Base-by-base conservation (phyloP, 2,888 invertebrate genomes). In the Tenthredo mesomela region DNA sequence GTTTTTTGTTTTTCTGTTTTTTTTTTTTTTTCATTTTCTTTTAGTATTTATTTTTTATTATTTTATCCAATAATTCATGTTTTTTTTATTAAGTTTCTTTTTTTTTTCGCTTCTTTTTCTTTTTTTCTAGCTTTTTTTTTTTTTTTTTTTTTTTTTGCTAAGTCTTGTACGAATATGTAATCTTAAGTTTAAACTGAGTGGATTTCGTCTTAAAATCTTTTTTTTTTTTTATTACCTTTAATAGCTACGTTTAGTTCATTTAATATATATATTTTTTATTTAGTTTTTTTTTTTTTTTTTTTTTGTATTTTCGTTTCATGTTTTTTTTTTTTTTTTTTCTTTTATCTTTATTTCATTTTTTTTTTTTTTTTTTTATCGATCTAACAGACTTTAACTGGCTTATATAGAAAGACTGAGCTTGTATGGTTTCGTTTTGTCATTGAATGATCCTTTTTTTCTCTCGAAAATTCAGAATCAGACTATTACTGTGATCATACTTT, bases 181-280 rank as follows among this genome's bases (percentile, higher is more conserved):
- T 40, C 58, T 80, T 37, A 80, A 58, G 61, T 61, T 54, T 77
- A 80, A 37, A 80, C 43, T 37, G 61, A 80, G 58, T 61, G 61
- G 58, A 80, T 61, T 61, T 80, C 61, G 37, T 80, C 33, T 67
- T 82, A 25, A 29, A 29, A 43, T 18, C 7, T 82, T 25, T 29
- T 33, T 40, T 29, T 43, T 33, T 33, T 40, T 29, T 43, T 33
- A 67, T 37, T 58, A 47, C 12, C 15, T 61, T 78, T 37, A 71
- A 40, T 43, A 21, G 21, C 71, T 71, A 82, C 73, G 58, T 87
- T 88, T 87, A 88, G 88, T 88, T 89, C 47, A 47, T 47, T 47
- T 47, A 15, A 12, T 47, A 4, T 47, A 12, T 43, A 43, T 43
- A 43, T 43, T 84, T 50, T 78, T 50, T n/a, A n/a, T n/a, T n/a